Evolutionary conservation across 2,113 vertebrate genomes (phyloP).

Genomic region (Caretta caretta): DNA sequence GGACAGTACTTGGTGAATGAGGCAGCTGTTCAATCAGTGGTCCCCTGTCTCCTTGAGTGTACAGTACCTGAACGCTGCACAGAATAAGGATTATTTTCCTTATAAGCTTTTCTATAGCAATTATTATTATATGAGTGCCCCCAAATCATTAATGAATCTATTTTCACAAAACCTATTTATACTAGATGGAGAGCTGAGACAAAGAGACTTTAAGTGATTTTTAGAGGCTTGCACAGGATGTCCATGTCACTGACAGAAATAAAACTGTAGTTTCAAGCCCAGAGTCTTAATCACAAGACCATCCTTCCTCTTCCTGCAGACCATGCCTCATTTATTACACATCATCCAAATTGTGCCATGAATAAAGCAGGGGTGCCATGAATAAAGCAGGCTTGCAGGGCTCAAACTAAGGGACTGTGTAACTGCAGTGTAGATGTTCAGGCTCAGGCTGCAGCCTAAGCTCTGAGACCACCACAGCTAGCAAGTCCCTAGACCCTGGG

Average conservation of each 20-base stretch:
- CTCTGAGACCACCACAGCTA: neutral
- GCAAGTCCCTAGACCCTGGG: neutral
- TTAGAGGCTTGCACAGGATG: fast-evolving
- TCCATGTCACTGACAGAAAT: neutral
- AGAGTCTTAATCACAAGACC: neutral
- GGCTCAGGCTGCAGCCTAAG: neutral
- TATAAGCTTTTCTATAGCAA: neutral
- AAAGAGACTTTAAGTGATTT: neutral
- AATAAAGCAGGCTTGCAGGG: no score
- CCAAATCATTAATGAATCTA: neutral
- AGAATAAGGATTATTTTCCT: neutral
- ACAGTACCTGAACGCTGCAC: neutral
- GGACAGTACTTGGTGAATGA: neutral
- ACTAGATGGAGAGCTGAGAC: neutral
- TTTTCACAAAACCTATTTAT: neutral
- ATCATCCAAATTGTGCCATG: neutral
- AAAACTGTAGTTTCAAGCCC: neutral
- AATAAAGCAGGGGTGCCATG: neutral
- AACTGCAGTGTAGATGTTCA: neutral
- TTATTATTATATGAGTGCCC: neutral
- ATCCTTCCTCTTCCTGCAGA: neutral
- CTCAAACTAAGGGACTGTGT: neutral
- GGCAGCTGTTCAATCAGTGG: neutral
- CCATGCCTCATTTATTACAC: neutral
- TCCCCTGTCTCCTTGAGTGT: neutral